These are phyloP conservation scores for Pachypanchax playfairii DNA, from an alignment of 2,113 vertebrate species.

Conservation along the genomic window DNA sequence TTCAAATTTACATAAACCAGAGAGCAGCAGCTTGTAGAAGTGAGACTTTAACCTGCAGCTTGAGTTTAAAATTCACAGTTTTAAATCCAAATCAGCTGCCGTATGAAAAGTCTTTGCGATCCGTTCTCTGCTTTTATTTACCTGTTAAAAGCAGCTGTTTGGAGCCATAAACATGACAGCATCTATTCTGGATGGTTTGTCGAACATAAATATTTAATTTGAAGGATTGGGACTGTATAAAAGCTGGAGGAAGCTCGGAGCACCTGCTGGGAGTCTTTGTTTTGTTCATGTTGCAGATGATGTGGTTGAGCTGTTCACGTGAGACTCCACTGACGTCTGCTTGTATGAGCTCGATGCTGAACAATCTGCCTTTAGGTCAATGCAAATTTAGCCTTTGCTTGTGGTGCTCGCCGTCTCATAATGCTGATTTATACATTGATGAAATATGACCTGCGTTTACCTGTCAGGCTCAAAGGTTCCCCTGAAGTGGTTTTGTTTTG, in stretches of 20 bases:
- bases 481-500: not conserved
- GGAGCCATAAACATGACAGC: no score
- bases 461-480: not conserved
- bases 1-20: not conserved
- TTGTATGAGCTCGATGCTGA: not conserved
- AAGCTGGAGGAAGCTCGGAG: not conserved
- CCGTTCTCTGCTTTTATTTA: no score
- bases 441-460: not conserved
- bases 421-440: constrained; percentile 8
- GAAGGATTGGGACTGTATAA: no score
- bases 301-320: not conserved
- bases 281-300: not conserved
- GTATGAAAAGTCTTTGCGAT: no score
- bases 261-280: constrained; percentile 2
- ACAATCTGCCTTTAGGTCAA: not conserved
- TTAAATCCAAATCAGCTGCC: no score
- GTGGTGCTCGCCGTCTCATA: not conserved
- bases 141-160: not conserved
- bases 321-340: no score
- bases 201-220: no score
- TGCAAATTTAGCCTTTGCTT: not conserved
- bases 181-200: no score
- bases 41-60: not conserved
- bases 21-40: not conserved
- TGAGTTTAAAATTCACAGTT: no score